These are phyloP conservation scores for Hololepta plana DNA, from an alignment of 2,888 invertebrate species.

Conservation along the genomic window DNA sequence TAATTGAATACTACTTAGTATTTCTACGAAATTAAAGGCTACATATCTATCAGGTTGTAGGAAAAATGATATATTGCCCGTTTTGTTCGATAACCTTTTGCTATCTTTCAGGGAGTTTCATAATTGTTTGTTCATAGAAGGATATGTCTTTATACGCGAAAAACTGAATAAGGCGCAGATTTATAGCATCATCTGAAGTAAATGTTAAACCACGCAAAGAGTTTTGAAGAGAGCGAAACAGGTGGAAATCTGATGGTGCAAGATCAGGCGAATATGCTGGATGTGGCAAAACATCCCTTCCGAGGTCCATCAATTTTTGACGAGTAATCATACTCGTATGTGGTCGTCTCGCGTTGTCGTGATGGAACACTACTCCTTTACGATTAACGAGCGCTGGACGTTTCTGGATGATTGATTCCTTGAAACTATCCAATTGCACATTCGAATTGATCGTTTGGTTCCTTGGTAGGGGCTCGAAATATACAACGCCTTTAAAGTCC, in stretches of 20 bases:
- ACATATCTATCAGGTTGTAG: too few relatives aligned
- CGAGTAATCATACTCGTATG: neutral
- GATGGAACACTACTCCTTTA: constrained; percentile 10
- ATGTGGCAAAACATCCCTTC: constrained; percentile 1
- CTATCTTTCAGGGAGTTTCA: too few relatives aligned
- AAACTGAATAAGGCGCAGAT: neutral
- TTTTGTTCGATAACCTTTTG: constrained; percentile 1
- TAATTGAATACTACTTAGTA: too few relatives aligned
- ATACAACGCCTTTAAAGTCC: constrained; percentile 11
- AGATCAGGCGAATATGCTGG: neutral
- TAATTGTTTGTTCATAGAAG: too few relatives aligned
- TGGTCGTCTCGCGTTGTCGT: constrained; percentile 4
- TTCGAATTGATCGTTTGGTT: constrained; percentile 10
- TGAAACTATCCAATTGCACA: constrained; percentile 11
- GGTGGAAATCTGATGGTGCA: neutral
- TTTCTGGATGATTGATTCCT: constrained; percentile 10
- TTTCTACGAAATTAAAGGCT: too few relatives aligned
- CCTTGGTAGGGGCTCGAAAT: constrained; percentile 9
- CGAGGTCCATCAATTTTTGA: constrained; percentile 1
- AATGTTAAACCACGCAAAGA: neutral
- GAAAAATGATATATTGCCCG: neutral
- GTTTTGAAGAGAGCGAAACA: neutral
- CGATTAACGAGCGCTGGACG: constrained; percentile 7
- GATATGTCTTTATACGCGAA: too few relatives aligned
- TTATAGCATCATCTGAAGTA: neutral